Conservation (phyloP, 2,888 invertebrate species). For the Ypsolopha sequella region DNA sequence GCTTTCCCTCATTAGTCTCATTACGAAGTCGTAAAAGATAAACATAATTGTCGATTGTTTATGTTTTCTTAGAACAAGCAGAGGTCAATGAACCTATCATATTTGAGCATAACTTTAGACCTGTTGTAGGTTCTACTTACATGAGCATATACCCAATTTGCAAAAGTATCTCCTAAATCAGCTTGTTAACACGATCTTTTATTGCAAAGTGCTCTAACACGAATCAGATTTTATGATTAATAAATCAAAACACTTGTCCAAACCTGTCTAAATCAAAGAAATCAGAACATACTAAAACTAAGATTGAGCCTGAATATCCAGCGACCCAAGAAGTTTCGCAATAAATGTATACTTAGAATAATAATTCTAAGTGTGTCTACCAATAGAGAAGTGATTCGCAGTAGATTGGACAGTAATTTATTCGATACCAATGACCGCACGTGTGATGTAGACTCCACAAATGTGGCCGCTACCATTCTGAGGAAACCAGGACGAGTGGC, state of each 20-base stretch:
- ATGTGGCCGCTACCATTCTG: background rate
- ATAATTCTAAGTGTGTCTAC: too few species aligned
- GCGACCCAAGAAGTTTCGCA: too few species aligned
- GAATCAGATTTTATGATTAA: background rate
- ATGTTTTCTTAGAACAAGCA: slow-evolving; percentile 17
- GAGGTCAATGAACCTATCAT: slow-evolving; percentile 27
- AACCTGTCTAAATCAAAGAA: background rate
- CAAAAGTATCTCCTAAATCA: background rate
- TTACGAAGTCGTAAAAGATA: slow-evolving; percentile 1
- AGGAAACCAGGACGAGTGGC: slow-evolving; percentile 1
- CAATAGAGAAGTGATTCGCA: too few species aligned
- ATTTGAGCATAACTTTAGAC: background rate
- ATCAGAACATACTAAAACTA: background rate
- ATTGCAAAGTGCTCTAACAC: background rate
- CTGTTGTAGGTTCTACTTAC: background rate
- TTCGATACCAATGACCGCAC: slow-evolving; percentile 1
- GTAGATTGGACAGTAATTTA: background rate
- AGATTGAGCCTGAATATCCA: too few species aligned
- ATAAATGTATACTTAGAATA: too few species aligned
- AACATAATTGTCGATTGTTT: slow-evolving; percentile 14
- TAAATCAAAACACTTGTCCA: background rate
- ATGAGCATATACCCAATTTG: too few species aligned
- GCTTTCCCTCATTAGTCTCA: slow-evolving; percentile 11
- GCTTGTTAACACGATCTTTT: background rate
- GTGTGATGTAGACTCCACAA: background rate